phyloP scores from a whole-genome alignment of 2,113 vertebrate genomes.

The Clarias macrocephalus region DNA sequence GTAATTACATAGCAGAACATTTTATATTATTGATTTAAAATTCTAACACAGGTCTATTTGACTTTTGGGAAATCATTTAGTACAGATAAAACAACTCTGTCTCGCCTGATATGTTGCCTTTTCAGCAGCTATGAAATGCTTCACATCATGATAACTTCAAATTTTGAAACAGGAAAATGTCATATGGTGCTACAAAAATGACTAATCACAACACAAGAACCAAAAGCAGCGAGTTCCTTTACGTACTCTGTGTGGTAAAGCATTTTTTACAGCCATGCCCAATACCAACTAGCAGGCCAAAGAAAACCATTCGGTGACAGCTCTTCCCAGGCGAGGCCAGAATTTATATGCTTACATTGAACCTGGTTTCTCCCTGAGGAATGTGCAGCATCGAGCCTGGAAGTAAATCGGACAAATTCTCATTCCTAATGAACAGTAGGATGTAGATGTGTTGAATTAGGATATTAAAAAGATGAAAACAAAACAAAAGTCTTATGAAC shows the following conservation, averaged over 20 bases:
- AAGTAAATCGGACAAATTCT: conserved; percentile 33
- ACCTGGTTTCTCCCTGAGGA: conserved; percentile 65
- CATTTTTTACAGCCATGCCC: conserved; percentile 45
- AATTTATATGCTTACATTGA: conserved; percentile 67
- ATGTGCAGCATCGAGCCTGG: conserved; percentile 59
- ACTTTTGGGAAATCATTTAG: background rate
- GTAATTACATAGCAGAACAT: background rate
- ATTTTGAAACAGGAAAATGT: conserved; percentile 4
- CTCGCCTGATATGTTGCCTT: conserved; percentile 11
- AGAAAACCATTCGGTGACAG: conserved; percentile 63
- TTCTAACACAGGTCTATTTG: conserved; percentile 13
- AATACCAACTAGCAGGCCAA: conserved; percentile 53
- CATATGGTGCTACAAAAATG: background rate
- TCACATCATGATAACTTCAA: conserved; percentile 23
- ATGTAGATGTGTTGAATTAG: conserved; percentile 27
- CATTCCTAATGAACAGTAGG: conserved; percentile 22
- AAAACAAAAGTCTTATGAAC: background rate
- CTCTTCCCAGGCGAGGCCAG: conserved; percentile 52
- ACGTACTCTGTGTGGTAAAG: conserved; percentile 36
- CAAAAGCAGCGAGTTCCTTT: conserved; percentile 23
- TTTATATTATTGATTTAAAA: background rate
- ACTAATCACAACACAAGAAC: conserved; percentile 9
- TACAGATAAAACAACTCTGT: conserved; percentile 17
- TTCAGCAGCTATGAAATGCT: conserved; percentile 13
- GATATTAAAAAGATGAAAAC: background rate